Evolutionary conservation across 1,140 invertebrate genomes (phyloP), one percentile per base, ranked within the genome.

Genomic region (Hylaeus volcanicus): DNA sequence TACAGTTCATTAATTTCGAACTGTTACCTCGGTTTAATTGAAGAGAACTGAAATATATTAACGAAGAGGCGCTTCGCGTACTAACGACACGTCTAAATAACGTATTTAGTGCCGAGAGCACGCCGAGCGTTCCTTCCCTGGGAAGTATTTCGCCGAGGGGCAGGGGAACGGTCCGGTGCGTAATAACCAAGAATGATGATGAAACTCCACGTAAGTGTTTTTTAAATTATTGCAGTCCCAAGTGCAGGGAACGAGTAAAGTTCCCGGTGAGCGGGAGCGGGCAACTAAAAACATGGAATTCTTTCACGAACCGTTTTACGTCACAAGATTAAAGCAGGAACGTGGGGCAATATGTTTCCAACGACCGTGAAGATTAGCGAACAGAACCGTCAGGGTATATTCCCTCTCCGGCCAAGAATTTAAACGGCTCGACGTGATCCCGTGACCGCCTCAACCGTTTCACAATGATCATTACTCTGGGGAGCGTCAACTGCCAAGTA

Each of bases 401-500:
- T 86, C 71, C 78, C 65, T 51, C 63, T 37, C 9, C 55, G 43
- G 45, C 73, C 55, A 78, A 79, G 86, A 84, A 85, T 85, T 87
- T 76, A 81, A 66, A 55, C 48, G 74, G 69, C 71, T 58, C 26
- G 66, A 87, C 82, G 80, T 66, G 80, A 83, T 82, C 77, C 73
- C 43, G 64, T 71, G 65, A 75, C 64, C 81, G 71, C 61, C 81
- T 72, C 70, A 61, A 55, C 43, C 45, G 61, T 78, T 70, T 69
- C 72, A 72, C 74, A 75, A 82, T 81, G 76, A 81, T 83, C 79
- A 81, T 88, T 88, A 85, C 86, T 80, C 75, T 48, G 51, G 74
- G 61, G 80, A 81, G 76, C 73, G 85, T 88, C 80, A 84, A 83
- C 83, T 84, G 86, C 69, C 86, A 82, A 77, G 79, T 75, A 85